Percentiles rank a stretch among this genome's conserved stretches.
Conservation (phyloP, 2,113 vertebrate genomes). For the Tetrax tetrax region DNA sequence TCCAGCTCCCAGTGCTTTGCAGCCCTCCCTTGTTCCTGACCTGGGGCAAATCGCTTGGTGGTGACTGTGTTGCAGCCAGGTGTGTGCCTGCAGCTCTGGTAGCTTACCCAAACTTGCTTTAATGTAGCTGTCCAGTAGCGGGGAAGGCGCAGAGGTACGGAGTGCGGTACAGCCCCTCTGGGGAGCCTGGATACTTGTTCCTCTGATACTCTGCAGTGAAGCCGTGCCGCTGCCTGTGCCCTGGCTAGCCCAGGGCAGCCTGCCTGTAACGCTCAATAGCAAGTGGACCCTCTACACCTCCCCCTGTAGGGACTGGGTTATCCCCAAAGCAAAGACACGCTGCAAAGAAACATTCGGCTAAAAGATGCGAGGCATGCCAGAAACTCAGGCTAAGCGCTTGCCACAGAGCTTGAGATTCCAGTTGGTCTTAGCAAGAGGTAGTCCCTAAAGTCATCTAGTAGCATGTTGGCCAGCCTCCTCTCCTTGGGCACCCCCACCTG, state of each 20-base stretch:
- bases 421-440: neutral
- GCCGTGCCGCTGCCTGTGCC: neutral
- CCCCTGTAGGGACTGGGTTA: too few species aligned
- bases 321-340: neutral
- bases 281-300: neutral
- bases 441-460: neutral
- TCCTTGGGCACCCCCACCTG: neutral
- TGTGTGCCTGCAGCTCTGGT: neutral
- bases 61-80: accelerated
- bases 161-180: accelerated
- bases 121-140: neutral
- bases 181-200: neutral
- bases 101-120: neutral
- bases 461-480: neutral
- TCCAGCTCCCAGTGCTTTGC: neutral
- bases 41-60: accelerated
- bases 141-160: neutral
- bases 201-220: neutral
- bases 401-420: neutral
- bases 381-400: neutral
- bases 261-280: accelerated
- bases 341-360: neutral
- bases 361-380: neutral
- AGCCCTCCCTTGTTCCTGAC: neutral
- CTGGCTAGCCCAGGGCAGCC: neutral